Percentiles rank a stretch among this genome's conserved stretches.
Conservation (phyloP, 2,888 invertebrate species). For the Himalopsyche japonica region DNA sequence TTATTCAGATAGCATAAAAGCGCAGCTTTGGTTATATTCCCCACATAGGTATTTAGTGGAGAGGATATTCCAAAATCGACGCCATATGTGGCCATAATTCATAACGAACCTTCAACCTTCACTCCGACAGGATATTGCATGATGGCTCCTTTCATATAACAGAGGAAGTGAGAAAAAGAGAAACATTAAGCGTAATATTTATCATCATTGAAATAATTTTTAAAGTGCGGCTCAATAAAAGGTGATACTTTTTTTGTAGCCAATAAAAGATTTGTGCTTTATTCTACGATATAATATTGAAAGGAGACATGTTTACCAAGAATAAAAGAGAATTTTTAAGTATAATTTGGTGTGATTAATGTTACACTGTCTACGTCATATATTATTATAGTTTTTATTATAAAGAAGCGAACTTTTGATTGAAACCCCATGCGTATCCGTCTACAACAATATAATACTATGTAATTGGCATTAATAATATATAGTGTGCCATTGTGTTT, state of each 20-base stretch:
- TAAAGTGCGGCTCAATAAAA: neutral
- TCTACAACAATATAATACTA: no score
- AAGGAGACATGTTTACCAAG: no score
- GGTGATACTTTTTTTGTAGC: neutral
- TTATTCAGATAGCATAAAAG: neutral
- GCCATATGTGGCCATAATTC: constrained; percentile 32
- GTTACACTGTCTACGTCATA: no score
- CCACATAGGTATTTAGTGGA: neutral
- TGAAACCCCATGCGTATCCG: no score
- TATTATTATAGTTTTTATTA: no score
- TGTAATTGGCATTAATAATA: no score
- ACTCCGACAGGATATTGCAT: constrained; percentile 29
- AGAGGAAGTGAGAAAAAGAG: constrained; percentile 2
- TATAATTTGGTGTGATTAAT: no score
- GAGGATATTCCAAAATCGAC: constrained; percentile 7
- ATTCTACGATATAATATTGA: no score
- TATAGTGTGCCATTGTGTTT: no score
- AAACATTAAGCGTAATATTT: neutral
- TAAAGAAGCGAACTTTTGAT: no score
- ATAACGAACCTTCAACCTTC: constrained; percentile 13
- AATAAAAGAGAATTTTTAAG: no score
- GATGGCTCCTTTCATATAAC: constrained; percentile 11
- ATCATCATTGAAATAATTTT: neutral
- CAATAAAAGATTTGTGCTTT: neutral
- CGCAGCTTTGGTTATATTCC: neutral